A percentile compares a stretch with the other conserved stretches of the same genome.
Conservation (phyloP, 2,888 invertebrate species). For the Apocheima hispidaria region DNA sequence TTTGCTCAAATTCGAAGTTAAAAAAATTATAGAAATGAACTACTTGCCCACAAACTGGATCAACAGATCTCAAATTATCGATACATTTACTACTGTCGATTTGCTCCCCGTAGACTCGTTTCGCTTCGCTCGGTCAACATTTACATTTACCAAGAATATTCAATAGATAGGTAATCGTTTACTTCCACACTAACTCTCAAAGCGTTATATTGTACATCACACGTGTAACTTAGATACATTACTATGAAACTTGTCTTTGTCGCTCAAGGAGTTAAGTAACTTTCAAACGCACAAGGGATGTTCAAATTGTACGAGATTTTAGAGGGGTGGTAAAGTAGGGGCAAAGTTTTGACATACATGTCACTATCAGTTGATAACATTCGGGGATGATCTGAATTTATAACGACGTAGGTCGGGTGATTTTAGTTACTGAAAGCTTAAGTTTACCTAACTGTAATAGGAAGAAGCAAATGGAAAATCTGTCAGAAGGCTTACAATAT, state of each 20-base stretch:
- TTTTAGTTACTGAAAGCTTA: constrained; percentile 27
- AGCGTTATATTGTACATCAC: constrained; percentile 38
- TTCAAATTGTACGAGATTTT: constrained; percentile 65
- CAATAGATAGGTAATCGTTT: not conserved
- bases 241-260: constrained; percentile 61
- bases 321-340: constrained; percentile 64
- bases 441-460: constrained; percentile 19
- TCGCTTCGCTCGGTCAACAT: too few relatives aligned
- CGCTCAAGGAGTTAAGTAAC: constrained; percentile 65
- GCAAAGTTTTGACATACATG: constrained; percentile 77
- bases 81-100: too few relatives aligned
- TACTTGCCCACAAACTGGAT: too few relatives aligned
- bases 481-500: not conserved
- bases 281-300: constrained; percentile 79
- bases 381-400: constrained; percentile 70
- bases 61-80: too few relatives aligned
- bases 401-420: constrained; percentile 53
- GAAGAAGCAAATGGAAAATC: constrained; percentile 18
- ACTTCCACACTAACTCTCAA: constrained; percentile 30
- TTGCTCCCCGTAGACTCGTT: too few relatives aligned
- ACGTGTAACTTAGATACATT: constrained; percentile 47
- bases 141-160: not conserved
- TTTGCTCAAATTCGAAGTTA: too few relatives aligned
- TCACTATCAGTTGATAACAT: constrained; percentile 81
- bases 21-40: too few relatives aligned